Base-by-base conservation (phyloP, 2,797 vertebrate species). In the Galago senegalensis region DNA sequence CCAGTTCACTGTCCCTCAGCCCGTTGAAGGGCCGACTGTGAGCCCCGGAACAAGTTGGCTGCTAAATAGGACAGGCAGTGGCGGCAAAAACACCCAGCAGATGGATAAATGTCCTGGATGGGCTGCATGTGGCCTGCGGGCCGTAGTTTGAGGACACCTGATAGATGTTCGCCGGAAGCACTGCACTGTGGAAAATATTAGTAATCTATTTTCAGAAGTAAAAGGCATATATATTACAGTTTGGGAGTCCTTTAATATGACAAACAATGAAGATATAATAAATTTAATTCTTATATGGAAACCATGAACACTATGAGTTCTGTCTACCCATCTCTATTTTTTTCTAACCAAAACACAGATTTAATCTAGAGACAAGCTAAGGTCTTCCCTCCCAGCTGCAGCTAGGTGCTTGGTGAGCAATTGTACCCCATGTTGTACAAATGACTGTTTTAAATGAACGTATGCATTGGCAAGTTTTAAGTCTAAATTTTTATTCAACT, bases 161-260 rank as follows among this genome's bases (percentile, higher is more conserved):
- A 43, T 43, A 79, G 49, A 80, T 43, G 21, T 94, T 93, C 63
- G 3, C 73, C 56, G 72, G 77, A 92, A 88, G 20, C 11, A 29
- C 95, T 82, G 91, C 43, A 75, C 31, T 93, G 80, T 65, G 43
- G n/a, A 86, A 96, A 83, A 91, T 70, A 58, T 53, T 75, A 73
- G 13, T 72, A 40, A 56, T 76, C 4, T 58, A 17, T 94, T 89
- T 93, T 89, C 70, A 79, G 75, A 89, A 11, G 2, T 34, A 77
- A 60, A 87, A 93, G 85, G 86, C 13, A 53, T 53, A 53, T 16
- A 53, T 53, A 16, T 53, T 53, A 17, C 4, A 81, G 17, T 25
- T 81, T 79, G 72, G 8, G 29, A 1, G 23, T 5, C 6, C 60
- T 79, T 87, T 6, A 7, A 37, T 85, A 37, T 60, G 70, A 82